These are phyloP conservation scores for Furcula furcula DNA, from an alignment of 2,888 invertebrate species.

Conservation along the genomic window DNA sequence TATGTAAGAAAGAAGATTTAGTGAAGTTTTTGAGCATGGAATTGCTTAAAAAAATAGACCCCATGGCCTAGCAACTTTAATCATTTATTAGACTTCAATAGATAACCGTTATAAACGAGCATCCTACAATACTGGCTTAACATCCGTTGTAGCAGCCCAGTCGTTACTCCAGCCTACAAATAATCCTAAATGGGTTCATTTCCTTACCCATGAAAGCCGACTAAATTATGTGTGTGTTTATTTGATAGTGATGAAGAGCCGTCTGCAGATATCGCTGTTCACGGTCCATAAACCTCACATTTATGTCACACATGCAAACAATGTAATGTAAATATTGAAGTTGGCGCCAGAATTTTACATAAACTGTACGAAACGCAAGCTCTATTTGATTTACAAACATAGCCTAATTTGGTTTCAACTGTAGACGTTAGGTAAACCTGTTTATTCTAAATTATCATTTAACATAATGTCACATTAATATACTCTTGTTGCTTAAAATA, in stretches of 20 bases:
- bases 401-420: slow-evolving; percentile 43
- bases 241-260: slow-evolving; percentile 38
- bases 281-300: slow-evolving; percentile 57
- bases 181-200: slow-evolving; percentile 14
- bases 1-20: too few relatives aligned
- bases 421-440: neutral
- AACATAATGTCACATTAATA: too few relatives aligned
- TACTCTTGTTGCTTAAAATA: too few relatives aligned
- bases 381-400: slow-evolving; percentile 41
- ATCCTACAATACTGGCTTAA: too few relatives aligned
- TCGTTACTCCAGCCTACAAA: too few relatives aligned
- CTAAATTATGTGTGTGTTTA: slow-evolving; percentile 31
- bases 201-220: slow-evolving; percentile 17
- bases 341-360: slow-evolving; percentile 37
- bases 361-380: slow-evolving; percentile 40
- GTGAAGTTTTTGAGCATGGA: too few relatives aligned
- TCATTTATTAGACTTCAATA: too few relatives aligned
- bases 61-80: too few relatives aligned
- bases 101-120: too few relatives aligned
- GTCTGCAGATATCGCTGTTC: slow-evolving; percentile 51
- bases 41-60: too few relatives aligned
- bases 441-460: neutral
- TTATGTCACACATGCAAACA: slow-evolving; percentile 31
- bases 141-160: too few relatives aligned
- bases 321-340: slow-evolving; percentile 44